These are phyloP conservation scores for Pocota personata DNA, from an alignment of 2,888 invertebrate genomes.

Conservation along the genomic window DNA sequence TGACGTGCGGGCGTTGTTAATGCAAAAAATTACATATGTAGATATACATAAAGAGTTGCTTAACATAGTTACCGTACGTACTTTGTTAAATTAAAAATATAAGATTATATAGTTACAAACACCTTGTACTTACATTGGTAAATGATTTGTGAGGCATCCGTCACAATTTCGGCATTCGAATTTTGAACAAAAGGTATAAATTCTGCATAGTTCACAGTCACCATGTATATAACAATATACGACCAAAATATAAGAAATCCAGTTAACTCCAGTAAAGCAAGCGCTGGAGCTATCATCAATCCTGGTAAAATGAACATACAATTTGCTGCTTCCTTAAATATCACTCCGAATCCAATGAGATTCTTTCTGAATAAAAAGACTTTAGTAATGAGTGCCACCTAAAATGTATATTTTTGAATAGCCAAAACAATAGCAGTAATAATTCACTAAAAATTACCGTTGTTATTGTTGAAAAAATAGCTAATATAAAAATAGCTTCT, in stretches of 20 bases:
- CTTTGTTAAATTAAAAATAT: no score
- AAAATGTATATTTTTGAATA: neutral
- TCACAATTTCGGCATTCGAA: no score
- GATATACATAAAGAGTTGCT: no score
- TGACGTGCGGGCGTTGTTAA: no score
- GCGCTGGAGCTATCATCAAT: constrained; percentile 91
- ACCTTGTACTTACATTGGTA: no score
- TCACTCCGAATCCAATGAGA: constrained; percentile 90
- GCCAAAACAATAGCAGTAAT: neutral
- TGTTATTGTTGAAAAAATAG: constrained; percentile 93
- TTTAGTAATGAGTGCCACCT: constrained; percentile 86
- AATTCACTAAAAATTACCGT: constrained; percentile 85
- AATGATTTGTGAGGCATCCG: no score
- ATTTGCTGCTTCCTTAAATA: constrained; percentile 95
- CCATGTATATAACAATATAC: constrained; percentile 89
- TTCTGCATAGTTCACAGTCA: constrained; percentile 90
- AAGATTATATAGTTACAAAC: no score
- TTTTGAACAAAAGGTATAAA: no score
- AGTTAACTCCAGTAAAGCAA: constrained; percentile 91
- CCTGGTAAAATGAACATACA: constrained; percentile 93
- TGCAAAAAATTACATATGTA: no score
- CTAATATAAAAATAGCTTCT: constrained; percentile 91
- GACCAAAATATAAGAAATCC: constrained; percentile 94
- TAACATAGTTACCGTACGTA: no score
- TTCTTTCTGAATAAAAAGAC: constrained; percentile 90